These are phyloP conservation scores for Deilephila porcellus DNA, from an alignment of 2,888 invertebrate genomes.

Conservation along the genomic window DNA sequence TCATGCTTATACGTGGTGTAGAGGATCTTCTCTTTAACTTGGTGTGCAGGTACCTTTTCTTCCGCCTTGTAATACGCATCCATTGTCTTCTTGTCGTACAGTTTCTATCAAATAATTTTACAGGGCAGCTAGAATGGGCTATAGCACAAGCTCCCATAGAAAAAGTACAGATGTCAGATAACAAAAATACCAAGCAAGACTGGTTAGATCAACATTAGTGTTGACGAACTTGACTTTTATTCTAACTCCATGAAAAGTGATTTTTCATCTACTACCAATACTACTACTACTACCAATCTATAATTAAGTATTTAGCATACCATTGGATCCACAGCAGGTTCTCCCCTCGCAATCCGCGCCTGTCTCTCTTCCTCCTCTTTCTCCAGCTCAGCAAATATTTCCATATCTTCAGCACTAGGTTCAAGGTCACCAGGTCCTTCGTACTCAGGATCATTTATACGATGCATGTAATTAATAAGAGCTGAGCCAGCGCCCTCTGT, in stretches of 20 bases:
- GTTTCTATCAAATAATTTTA: slow-evolving; percentile 55
- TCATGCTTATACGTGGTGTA: slow-evolving; percentile 66
- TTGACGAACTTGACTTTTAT: too few species aligned
- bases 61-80: slow-evolving; percentile 63
- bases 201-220: too few species aligned
- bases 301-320: slow-evolving; percentile 44
- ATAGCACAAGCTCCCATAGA: too few species aligned
- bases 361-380: slow-evolving; percentile 67
- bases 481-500: slow-evolving; percentile 61
- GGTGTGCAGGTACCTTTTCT: slow-evolving; percentile 61
- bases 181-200: too few species aligned
- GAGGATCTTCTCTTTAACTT: slow-evolving; percentile 50
- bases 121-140: too few species aligned
- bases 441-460: slow-evolving; percentile 47
- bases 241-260: too few species aligned
- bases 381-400: slow-evolving; percentile 74
- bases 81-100: slow-evolving; percentile 71
- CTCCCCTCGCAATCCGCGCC: slow-evolving; percentile 74
- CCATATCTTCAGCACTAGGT: slow-evolving; percentile 73
- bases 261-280: too few species aligned
- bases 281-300: background rate
- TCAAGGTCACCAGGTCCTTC: slow-evolving; percentile 60
- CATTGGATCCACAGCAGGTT: slow-evolving; percentile 76
- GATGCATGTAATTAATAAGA: slow-evolving; percentile 64
- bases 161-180: too few species aligned